Percentiles rank a stretch among this genome's conserved stretches.
Conservation (phyloP, 2,797 vertebrate species). For the Lepidocolaptes lacrymiger region DNA sequence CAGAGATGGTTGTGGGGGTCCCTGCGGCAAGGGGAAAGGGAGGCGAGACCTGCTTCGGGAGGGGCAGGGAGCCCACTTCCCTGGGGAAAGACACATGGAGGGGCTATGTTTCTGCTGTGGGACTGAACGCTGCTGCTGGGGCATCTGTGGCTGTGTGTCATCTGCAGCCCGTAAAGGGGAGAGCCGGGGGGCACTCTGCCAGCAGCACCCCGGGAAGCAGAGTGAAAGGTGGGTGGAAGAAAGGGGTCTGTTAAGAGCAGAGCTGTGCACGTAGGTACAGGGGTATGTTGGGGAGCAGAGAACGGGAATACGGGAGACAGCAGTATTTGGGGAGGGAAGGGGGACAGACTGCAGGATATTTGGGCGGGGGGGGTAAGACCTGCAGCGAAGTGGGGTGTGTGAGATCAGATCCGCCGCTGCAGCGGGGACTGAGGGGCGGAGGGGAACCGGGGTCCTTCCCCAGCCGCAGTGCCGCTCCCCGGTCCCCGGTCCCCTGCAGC, state of each 20-base stretch:
- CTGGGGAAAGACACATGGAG: fast-evolving
- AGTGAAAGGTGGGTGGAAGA: neutral
- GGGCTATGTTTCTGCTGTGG: neutral
- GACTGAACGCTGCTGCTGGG: neutral
- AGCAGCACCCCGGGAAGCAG: neutral
- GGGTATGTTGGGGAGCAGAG: neutral
- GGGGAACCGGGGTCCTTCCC: neutral
- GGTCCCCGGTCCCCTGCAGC: neutral
- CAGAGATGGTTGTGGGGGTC: neutral
- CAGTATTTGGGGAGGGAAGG: neutral
- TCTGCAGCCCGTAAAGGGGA: neutral
- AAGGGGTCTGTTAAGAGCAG: neutral
- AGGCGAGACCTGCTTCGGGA: neutral
- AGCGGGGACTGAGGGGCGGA: neutral
- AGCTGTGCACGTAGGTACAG: neutral
- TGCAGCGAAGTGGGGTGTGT: neutral
- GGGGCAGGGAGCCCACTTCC: neutral
- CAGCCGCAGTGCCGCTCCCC: neutral
- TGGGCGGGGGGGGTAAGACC: neutral
- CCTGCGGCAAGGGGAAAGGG: neutral
- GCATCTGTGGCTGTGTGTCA: neutral
- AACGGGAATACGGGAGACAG: neutral
- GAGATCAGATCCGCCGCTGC: neutral
- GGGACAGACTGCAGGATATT: neutral
- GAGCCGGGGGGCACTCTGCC: neutral